These are phyloP conservation scores for Odontocolon sp. DNA, from an alignment of 2,888 invertebrate species.

Conservation along the genomic window DNA sequence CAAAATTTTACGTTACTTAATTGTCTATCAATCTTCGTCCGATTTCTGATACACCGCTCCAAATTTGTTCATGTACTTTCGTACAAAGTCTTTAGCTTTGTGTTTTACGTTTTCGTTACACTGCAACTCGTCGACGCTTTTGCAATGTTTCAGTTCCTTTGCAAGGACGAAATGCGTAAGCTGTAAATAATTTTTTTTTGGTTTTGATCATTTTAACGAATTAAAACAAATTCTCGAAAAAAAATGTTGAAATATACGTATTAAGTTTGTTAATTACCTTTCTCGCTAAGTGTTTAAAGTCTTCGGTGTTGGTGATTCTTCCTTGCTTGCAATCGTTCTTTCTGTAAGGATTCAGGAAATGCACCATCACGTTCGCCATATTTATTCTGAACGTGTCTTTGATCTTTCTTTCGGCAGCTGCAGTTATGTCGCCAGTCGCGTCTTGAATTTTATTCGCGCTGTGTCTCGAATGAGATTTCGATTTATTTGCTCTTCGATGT, in stretches of 20 bases:
- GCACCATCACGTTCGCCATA: conserved; percentile 92
- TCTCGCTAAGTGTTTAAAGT: conserved; percentile 96
- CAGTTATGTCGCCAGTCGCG: conserved; percentile 81
- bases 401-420: conserved; percentile 85
- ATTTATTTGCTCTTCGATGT: conserved; percentile 75
- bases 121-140: conserved; percentile 91
- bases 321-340: conserved; percentile 92
- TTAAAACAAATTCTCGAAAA: conserved; percentile 31
- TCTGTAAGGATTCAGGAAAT: conserved; percentile 93
- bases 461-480: conserved; percentile 75
- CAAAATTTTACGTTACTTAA: conserved; percentile 19
- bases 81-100: conserved; percentile 97
- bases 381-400: conserved; percentile 93
- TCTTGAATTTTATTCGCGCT: conserved; percentile 73
- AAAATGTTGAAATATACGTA: neutral
- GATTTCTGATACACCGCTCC: conserved; percentile 89
- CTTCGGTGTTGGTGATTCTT: conserved; percentile 93
- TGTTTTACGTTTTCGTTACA: conserved; percentile 96
- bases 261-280: conserved; percentile 84
- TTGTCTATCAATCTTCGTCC: conserved; percentile 82
- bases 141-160: conserved; percentile 96
- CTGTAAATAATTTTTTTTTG: conserved; percentile 82
- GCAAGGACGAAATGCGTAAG: conserved; percentile 97
- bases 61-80: conserved; percentile 97
- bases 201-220: neutral